Conservation (phyloP, 23 tunicate species). For the Trididemnum clinides region DNA sequence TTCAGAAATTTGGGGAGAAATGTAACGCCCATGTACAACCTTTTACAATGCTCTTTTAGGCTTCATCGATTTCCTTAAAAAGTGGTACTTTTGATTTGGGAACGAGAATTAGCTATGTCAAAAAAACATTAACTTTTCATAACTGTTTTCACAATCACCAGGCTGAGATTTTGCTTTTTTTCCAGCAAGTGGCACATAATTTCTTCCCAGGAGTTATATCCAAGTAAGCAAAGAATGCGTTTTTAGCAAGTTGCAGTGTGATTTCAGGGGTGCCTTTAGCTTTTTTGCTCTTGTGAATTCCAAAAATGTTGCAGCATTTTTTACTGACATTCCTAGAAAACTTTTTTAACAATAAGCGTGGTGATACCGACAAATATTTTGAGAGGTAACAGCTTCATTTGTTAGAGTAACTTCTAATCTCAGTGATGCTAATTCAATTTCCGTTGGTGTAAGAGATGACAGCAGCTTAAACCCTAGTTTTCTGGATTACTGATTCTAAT, state of each 20-base stretch:
- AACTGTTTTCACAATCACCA: no score
- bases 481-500: background rate
- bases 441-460: background rate
- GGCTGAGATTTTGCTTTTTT: constrained; percentile 1
- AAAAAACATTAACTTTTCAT: no score
- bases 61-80: no score
- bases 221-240: background rate
- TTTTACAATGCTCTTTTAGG: no score
- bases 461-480: constrained; percentile 9
- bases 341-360: background rate
- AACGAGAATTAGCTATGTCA: no score
- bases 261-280: constrained; percentile 1
- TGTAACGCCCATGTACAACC: no score
- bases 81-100: no score
- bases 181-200: background rate
- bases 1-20: no score
- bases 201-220: background rate
- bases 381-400: background rate
- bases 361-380: background rate
- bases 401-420: background rate
- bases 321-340: background rate
- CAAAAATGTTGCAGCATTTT: constrained; percentile 17
- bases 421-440: background rate
- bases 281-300: constrained; percentile 6
- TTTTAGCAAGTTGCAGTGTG: background rate